phyloP scores from a whole-genome alignment of 2,797 vertebrate species.

The Lagorchestes hirsutus region DNA sequence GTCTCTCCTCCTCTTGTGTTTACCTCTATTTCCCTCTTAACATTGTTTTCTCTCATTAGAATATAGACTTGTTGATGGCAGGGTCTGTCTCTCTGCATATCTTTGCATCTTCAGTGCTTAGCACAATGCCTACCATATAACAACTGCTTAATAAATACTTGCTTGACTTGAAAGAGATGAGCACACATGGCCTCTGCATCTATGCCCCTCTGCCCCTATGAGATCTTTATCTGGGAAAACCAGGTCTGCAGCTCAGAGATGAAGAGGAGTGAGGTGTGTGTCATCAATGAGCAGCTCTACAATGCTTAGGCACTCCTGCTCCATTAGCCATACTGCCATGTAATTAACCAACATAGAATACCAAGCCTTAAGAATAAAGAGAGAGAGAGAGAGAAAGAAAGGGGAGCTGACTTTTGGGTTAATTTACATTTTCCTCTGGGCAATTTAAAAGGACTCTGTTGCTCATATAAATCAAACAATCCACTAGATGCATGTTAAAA shows the following conservation, averaged over 20 bases:
- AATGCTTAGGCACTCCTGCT: background rate
- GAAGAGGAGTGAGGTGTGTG: background rate
- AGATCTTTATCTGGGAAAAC: background rate
- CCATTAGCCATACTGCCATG: background rate
- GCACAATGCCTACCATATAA: background rate
- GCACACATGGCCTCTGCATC: background rate
- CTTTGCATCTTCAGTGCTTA: background rate
- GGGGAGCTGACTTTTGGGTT: background rate
- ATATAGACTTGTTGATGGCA: background rate
- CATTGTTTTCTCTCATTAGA: background rate
- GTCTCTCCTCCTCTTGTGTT: background rate
- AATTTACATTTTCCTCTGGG: constrained; percentile 33
- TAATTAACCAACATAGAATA: background rate
- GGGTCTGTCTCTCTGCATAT: background rate
- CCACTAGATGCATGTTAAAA: constrained; percentile 52
- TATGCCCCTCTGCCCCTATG: background rate
- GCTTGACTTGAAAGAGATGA: background rate
- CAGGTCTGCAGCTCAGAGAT: background rate
- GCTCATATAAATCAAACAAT: constrained; percentile 45
- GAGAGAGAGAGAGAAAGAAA: background rate
- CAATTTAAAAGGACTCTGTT: constrained; percentile 55
- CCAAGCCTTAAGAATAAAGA: background rate
- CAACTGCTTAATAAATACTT: background rate
- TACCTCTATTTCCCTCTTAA: background rate
- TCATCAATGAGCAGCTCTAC: background rate